phyloP scores from a whole-genome alignment of 2,797 vertebrate genomes.

The Syngnathus acus region DNA sequence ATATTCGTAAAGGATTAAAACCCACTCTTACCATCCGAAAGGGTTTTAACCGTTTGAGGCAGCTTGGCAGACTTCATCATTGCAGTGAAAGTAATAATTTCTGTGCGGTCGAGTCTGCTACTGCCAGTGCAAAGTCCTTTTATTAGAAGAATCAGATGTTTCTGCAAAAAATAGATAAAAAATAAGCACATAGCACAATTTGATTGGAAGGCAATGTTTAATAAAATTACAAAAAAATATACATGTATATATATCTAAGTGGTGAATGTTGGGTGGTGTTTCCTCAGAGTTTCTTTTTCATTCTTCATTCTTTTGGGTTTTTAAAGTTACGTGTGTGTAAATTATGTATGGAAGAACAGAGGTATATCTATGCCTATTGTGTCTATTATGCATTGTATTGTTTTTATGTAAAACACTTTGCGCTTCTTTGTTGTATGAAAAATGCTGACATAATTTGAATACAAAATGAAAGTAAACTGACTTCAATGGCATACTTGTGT shows the following conservation, averaged over 20 bases:
- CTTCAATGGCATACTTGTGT: neutral
- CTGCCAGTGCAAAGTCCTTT: constrained; percentile 96
- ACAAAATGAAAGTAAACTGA: neutral
- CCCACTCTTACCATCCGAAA: constrained; percentile 85
- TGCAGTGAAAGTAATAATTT: constrained; percentile 97
- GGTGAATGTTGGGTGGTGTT: no score
- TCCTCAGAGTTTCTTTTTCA: no score
- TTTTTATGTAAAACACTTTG: no score
- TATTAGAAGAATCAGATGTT: constrained; percentile 96
- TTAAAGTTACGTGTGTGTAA: no score
- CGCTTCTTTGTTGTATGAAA: no score
- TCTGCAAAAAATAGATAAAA: constrained; percentile 61
- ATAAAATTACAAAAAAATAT: neutral
- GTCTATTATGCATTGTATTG: no score
- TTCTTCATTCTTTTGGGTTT: no score
- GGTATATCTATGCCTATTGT: no score
- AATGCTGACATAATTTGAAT: neutral
- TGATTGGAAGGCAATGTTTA: neutral
- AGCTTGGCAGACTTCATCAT: constrained; percentile 99
- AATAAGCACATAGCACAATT: neutral
- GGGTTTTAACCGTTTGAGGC: constrained; percentile 95
- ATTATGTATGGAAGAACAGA: no score
- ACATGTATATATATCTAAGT: neutral
- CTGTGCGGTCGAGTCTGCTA: constrained; percentile 94
- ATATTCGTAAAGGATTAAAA: no score